Base-by-base conservation (phyloP, 2,888 invertebrate genomes). In the Tortricodes alternella region DNA sequence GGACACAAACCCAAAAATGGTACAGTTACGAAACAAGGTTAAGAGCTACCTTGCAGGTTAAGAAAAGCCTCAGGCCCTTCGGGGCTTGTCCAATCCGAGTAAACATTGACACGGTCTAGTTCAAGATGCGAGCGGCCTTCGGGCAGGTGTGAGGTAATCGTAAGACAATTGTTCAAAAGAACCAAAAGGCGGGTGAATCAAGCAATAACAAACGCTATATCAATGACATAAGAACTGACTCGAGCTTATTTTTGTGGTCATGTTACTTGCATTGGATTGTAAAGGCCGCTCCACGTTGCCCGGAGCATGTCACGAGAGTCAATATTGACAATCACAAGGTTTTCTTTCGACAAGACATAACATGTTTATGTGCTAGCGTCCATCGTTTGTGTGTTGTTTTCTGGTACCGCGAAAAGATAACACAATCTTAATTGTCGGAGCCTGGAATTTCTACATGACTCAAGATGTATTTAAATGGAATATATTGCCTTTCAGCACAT, bases 61-160 rank as follows among this genome's bases (percentile, higher is more conserved):
- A 27, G 27, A 27, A 27, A 7, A 27, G 27, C 27, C 27, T n/a
- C 27, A 27, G n/a, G 27, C n/a, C 27, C 27, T n/a, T n/a, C 27
- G 27, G n/a, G 27, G 27, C 27, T 51, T 23, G 3, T 16, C 24
- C n/a, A 15, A 27, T 27, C 8, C 24, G 18, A 18, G 35, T 13
- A 21, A 53, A 46, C 46, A 46, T 46, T 46, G 32, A 11, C 32
- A 21, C 13, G 53, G 23, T 39, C 32, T 46, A 53, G 46, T 53
- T 46, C 53, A 53, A 46, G 53, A 46, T n/a, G 32, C 37, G 37
- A n/a, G 37, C 5, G 24, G 24, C 41, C 41, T 24, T 15, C 41
- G 32, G n/a, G n/a, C n/a, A n/a, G n/a, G 9, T 11, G 41, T 41
- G 41, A 24, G 24, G 41, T 29, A 44, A 29, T 44, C 16, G 23